Evolutionary conservation across 2,888 invertebrate genomes (phyloP).

Genomic region (Hirtodrosophila confusa): DNA sequence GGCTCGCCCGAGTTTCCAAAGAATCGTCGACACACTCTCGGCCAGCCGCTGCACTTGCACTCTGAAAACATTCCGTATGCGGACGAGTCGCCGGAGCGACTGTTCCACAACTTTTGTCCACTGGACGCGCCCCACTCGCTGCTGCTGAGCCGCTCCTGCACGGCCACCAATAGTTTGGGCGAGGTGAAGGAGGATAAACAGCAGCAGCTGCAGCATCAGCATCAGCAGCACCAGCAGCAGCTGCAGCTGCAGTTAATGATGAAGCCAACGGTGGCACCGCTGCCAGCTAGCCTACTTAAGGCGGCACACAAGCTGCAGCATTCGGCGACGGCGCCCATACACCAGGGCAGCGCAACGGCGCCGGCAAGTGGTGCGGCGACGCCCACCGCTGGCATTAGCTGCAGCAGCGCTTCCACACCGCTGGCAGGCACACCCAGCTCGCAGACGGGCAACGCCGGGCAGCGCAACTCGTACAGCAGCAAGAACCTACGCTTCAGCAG

Average conservation of each 20-base stretch:
- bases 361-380: conserved; percentile 76
- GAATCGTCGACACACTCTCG: conserved; percentile 80
- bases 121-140: conserved; percentile 73
- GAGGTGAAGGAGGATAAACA: conserved; percentile 47
- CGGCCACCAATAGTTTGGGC: conserved; percentile 66
- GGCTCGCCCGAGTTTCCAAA: conserved; percentile 84
- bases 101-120: conserved; percentile 79
- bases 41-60: conserved; percentile 83
- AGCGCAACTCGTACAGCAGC: conserved; percentile 63
- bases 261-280: conserved; percentile 48
- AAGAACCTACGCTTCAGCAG: conserved; percentile 80
- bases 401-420: conserved; percentile 44
- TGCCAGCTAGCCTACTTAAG: conserved; percentile 59
- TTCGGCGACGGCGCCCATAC: conserved; percentile 80
- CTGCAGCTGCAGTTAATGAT: conserved; percentile 29
- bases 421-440: conserved; percentile 43
- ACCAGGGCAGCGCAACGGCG: conserved; percentile 64
- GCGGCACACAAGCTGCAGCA: conserved; percentile 79
- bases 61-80: conserved; percentile 89
- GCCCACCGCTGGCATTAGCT: conserved; percentile 60
- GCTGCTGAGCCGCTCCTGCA: conserved; percentile 78
- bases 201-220: conserved; percentile 25
- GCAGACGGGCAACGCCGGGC: conserved; percentile 28
- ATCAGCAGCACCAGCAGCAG: conserved; percentile 38
- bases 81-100: conserved; percentile 87